phyloP scores from a whole-genome alignment of 2,888 invertebrate genomes.

The Heliconius aoede region DNA sequence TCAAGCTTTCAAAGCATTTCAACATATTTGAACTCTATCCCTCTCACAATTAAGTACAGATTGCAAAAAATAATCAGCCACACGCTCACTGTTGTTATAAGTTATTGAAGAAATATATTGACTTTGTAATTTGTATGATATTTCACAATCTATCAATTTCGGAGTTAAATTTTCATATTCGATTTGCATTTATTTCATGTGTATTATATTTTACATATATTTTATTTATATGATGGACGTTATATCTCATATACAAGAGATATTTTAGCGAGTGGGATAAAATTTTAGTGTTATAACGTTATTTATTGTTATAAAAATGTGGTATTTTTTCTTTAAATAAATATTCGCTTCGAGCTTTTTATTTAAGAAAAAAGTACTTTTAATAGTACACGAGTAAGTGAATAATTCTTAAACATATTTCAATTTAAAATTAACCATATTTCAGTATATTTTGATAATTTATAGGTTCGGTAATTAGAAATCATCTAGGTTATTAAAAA shows the following conservation, averaged over 20 bases:
- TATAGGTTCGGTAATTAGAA: no score
- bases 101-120: constrained; percentile 35
- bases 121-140: constrained; percentile 41
- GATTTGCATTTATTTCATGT: constrained; percentile 9
- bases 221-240: not conserved
- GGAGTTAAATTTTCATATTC: constrained; percentile 32
- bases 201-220: not conserved
- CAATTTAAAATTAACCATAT: no score
- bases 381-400: no score
- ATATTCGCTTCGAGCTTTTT: no score
- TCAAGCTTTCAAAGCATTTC: constrained; percentile 22
- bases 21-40: constrained; percentile 6
- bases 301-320: not conserved
- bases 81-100: constrained; percentile 15
- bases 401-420: no score
- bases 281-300: not conserved
- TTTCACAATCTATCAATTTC: constrained; percentile 43
- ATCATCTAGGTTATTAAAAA: no score
- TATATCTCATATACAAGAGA: not conserved
- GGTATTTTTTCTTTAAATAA: no score
- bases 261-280: not conserved
- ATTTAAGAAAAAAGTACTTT: no score
- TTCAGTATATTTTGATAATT: not conserved
- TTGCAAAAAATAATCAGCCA: not conserved
- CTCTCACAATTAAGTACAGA: constrained; percentile 29